Evolutionary conservation across 2,113 vertebrate genomes (phyloP).

Genomic region (Sylvia atricapilla): DNA sequence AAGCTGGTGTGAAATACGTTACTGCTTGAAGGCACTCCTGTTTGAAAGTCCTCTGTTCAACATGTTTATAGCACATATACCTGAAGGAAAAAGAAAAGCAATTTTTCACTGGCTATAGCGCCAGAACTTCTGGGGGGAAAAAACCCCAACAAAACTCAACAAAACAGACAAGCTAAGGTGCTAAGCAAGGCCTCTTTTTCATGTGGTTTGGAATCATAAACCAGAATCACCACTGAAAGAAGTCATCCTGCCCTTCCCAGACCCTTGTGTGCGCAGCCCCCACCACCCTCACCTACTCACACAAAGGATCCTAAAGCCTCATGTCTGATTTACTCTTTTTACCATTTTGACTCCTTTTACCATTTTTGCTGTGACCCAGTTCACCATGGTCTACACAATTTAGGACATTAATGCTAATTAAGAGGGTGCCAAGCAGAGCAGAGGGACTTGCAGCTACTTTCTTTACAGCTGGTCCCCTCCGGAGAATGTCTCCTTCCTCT

Average conservation of each 20-base stretch:
- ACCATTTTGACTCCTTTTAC: not conserved
- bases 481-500: not conserved
- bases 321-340: not conserved
- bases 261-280: not conserved
- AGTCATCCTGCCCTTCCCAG: not conserved
- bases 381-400: rapidly evolving
- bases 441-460: not conserved
- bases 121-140: not conserved
- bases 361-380: not conserved
- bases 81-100: not conserved
- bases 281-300: not conserved
- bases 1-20: not conserved
- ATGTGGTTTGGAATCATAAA: not conserved
- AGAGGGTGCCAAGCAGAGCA: not conserved
- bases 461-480: not conserved
- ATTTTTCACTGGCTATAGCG: not conserved
- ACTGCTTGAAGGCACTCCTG: not conserved
- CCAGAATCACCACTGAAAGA: not conserved
- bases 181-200: not conserved
- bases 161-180: not conserved
- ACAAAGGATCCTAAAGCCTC: not conserved
- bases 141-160: not conserved
- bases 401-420: not conserved
- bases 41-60: not conserved
- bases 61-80: not conserved